phyloP scores from a whole-genome alignment of 1,140 invertebrate species.

The Drosophila saltans region DNA sequence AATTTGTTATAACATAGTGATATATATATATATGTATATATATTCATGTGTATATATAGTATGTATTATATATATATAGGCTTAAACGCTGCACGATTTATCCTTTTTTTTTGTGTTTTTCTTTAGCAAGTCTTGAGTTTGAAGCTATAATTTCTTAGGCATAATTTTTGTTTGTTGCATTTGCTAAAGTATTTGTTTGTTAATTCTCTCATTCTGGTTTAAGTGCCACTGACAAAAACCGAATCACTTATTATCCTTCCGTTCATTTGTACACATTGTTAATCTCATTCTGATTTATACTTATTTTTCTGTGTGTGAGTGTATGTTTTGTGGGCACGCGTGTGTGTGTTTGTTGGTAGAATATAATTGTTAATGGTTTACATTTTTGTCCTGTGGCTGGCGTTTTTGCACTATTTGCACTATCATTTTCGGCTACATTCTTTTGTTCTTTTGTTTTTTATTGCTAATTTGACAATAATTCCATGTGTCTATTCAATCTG shows the following conservation, averaged over 20 bases:
- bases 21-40: slow-evolving; percentile 63
- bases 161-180: slow-evolving; percentile 53
- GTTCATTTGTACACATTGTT: slow-evolving; percentile 62
- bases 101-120: slow-evolving; percentile 37
- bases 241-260: slow-evolving; percentile 63
- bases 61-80: slow-evolving; percentile 46
- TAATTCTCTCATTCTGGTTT: slow-evolving; percentile 23
- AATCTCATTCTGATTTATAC: slow-evolving; percentile 26
- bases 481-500: neutral
- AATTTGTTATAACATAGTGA: slow-evolving; percentile 71
- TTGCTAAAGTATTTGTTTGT: slow-evolving; percentile 62
- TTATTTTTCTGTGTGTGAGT: slow-evolving; percentile 27
- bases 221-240: slow-evolving; percentile 39
- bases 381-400: slow-evolving; percentile 34
- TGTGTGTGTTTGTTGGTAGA: slow-evolving; percentile 10
- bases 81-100: slow-evolving; percentile 51
- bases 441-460: slow-evolving; percentile 70
- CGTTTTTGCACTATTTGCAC: slow-evolving; percentile 49
- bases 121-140: slow-evolving; percentile 75
- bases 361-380: slow-evolving; percentile 33
- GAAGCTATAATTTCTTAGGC: slow-evolving; percentile 78
- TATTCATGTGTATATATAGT: slow-evolving; percentile 27
- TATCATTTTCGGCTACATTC: neutral
- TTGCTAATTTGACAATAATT: slow-evolving; percentile 78
- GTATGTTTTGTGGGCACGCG: slow-evolving; percentile 9